Evolutionary conservation across 1,140 invertebrate genomes (phyloP).

Genomic region (Hesperophylax magnus): DNA sequence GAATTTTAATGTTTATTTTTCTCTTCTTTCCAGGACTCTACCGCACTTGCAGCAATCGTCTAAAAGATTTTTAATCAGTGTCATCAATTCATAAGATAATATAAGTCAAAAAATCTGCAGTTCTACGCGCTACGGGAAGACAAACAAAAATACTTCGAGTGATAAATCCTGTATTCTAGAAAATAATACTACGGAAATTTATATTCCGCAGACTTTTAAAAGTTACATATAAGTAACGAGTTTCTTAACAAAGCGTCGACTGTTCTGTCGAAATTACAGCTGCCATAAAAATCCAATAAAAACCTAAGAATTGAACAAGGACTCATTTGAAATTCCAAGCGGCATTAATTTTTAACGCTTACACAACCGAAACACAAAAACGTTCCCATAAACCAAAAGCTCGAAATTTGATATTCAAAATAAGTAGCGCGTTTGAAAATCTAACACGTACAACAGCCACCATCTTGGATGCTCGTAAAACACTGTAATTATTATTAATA

Average conservation of each 20-base stretch:
- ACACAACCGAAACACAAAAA: conserved; percentile 40
- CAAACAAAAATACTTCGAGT: conserved; percentile 12
- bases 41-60: conserved; percentile 15
- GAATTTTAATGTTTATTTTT: conserved; percentile 18
- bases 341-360: conserved; percentile 44
- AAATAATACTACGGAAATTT: background rate
- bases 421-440: conserved; percentile 23
- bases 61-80: conserved; percentile 2
- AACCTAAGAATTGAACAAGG: conserved; percentile 41
- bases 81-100: background rate
- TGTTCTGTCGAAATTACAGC: conserved; percentile 12
- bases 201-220: background rate
- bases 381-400: conserved; percentile 8
- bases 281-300: conserved; percentile 39
- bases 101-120: background rate
- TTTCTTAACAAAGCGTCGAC: conserved; percentile 23
- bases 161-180: conserved; percentile 52
- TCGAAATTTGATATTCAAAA: conserved; percentile 39
- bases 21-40: conserved; percentile 19
- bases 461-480: conserved; percentile 27
- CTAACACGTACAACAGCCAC: conserved; percentile 22
- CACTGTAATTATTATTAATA: background rate
- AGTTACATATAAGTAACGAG: background rate
- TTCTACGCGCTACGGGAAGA: background rate
- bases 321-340: conserved; percentile 37